Conservation (phyloP, 2,113 vertebrate species). For the Pelusios castaneus region DNA sequence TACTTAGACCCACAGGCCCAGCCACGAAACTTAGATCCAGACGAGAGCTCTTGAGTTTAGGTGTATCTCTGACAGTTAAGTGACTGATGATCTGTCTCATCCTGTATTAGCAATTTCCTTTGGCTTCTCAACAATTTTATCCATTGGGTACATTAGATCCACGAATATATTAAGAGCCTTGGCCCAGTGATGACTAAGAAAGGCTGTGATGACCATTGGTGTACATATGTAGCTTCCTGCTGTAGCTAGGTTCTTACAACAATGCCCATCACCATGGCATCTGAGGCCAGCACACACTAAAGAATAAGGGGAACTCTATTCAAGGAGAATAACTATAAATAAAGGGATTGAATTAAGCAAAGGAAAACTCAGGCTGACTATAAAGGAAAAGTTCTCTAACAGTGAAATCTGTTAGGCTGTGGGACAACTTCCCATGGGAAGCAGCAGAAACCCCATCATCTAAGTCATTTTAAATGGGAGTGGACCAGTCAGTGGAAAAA, state of each 20-base stretch:
- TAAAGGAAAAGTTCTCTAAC: neutral
- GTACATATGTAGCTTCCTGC: neutral
- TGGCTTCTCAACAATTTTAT: neutral
- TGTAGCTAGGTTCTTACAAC: neutral
- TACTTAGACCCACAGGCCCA: too few relatives aligned
- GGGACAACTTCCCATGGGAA: neutral
- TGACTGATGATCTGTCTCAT: neutral
- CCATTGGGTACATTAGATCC: neutral
- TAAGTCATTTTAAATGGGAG: neutral
- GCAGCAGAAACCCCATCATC: neutral
- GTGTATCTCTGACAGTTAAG: neutral
- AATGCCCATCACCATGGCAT: neutral
- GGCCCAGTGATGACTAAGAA: neutral
- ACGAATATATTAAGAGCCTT: neutral
- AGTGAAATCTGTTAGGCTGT: neutral
- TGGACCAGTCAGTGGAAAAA: conserved; percentile 4
- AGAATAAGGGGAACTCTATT: neutral
- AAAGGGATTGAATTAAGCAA: neutral
- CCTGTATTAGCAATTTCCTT: neutral
- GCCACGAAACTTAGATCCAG: too few relatives aligned
- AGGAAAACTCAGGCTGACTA: neutral
- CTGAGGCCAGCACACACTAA: neutral
- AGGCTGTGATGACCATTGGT: neutral
- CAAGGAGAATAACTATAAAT: neutral
- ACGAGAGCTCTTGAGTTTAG: too few relatives aligned